Evolutionary conservation across 2,888 invertebrate species (phyloP), one percentile per base, ranked within the genome.

Genomic region (Philereme transversata): DNA sequence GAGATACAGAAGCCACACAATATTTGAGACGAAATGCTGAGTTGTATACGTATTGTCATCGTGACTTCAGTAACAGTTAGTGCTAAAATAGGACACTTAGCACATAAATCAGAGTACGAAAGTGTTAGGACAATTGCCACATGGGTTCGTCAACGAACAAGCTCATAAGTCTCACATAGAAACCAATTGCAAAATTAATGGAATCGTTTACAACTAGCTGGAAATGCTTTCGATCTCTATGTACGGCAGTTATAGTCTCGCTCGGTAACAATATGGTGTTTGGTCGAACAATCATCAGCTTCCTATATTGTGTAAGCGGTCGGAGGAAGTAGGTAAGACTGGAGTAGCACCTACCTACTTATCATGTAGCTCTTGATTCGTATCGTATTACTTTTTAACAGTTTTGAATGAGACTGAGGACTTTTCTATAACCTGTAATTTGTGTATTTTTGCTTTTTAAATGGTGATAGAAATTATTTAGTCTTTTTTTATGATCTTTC

Each of bases 111-210:
- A 48, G 35, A 33, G 48, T 22, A 22, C 22, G 22, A 22, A 22
- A 22, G 22, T 3, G 22, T 22, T 22, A 3, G 22, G 22, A 22
- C 22, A 22, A 22, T 22, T 22, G 22, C 22, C 22, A 22, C 22
- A 22, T 22, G 22, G 3, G 22, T 22, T 22, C 22, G 51, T 48
- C 47, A 51, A 38, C 22, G 41, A 48, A 51, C 45, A 45, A 44
- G 45, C 48, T 55, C 57, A 50, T 48, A 51, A 38, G 10, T 38
- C 33, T 50, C n/a, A 49, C 35, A 58, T 57, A 38, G 44, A 62
- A 49, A 64, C 68, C 73, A 69, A 79, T 76, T 75, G 75, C 67
- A 65, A 71, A 79, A 70, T 71, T 73, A 72, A 78, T 75, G 59
- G 74, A 70, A 58, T 74, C 76, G 78, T 79, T 81, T 77, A 78